phyloP scores from a whole-genome alignment of 2,888 invertebrate species.

The Callyntrura guangdongensis region DNA sequence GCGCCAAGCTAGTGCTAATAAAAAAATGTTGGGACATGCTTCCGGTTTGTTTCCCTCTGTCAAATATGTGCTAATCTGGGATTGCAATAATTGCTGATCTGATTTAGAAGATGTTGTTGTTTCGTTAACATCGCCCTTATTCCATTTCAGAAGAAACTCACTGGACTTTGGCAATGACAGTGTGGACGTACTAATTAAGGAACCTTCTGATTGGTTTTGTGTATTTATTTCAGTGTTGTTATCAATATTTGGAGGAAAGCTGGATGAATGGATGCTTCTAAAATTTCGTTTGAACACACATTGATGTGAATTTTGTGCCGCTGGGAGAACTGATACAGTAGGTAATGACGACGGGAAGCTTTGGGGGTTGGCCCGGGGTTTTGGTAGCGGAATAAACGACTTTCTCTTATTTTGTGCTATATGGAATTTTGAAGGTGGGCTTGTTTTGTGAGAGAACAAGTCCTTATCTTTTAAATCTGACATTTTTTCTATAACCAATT shows the following conservation, averaged over 20 bases:
- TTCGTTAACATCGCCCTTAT: too few species aligned
- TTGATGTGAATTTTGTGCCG: background rate
- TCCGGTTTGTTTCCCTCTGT: background rate
- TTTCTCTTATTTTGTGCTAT: constrained; percentile 6
- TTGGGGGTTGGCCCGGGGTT: background rate
- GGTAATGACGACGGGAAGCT: background rate
- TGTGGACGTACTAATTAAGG: background rate
- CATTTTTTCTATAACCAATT: background rate
- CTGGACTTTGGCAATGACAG: background rate
- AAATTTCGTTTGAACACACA: background rate
- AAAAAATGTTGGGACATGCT: background rate
- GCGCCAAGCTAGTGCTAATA: background rate
- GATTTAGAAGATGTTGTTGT: too few species aligned
- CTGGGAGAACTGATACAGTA: background rate
- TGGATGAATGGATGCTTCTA: constrained; percentile 50
- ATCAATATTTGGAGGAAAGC: background rate
- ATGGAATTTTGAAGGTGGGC: constrained; percentile 14
- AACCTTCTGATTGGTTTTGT: background rate
- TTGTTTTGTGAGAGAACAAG: background rate
- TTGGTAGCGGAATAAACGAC: constrained; percentile 39
- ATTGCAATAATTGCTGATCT: too few species aligned
- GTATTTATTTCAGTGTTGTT: background rate
- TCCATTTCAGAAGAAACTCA: background rate
- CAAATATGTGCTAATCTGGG: background rate
- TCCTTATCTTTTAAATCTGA: too few species aligned